These are phyloP conservation scores for Amphiura filiformis DNA, from an alignment of 35 echinoderm and acorn worm genomes.

Conservation along the genomic window DNA sequence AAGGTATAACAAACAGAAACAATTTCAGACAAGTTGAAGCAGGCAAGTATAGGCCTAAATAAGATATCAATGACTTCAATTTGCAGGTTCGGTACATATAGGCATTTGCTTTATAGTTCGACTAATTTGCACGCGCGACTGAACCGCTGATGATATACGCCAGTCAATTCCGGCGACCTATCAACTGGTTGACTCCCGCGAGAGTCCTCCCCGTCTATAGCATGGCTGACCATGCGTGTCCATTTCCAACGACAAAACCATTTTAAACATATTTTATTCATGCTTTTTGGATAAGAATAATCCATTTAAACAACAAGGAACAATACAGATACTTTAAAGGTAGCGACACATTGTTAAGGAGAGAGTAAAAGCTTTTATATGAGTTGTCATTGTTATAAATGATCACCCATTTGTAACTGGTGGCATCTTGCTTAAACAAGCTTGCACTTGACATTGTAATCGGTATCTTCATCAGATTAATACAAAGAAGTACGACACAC, in stretches of 20 bases:
- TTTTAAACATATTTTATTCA: slow-evolving; percentile 1
- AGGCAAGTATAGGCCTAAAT: background rate
- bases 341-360: background rate
- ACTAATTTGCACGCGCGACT: background rate
- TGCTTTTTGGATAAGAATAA: background rate
- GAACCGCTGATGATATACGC: background rate
- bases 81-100: background rate
- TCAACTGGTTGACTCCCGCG: background rate
- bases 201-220: background rate
- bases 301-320: background rate
- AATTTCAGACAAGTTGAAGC: background rate
- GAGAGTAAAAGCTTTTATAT: background rate
- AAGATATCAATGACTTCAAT: background rate
- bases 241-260: background rate
- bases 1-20: too few relatives aligned
- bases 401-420: background rate
- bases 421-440: too few relatives aligned
- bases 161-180: background rate
- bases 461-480: too few relatives aligned
- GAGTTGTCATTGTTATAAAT: background rate
- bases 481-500: too few relatives aligned
- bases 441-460: too few relatives aligned
- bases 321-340: background rate
- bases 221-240: background rate
- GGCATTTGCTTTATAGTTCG: background rate